Conservation (phyloP, 2,888 invertebrate species). For the Polietes domitor region DNA sequence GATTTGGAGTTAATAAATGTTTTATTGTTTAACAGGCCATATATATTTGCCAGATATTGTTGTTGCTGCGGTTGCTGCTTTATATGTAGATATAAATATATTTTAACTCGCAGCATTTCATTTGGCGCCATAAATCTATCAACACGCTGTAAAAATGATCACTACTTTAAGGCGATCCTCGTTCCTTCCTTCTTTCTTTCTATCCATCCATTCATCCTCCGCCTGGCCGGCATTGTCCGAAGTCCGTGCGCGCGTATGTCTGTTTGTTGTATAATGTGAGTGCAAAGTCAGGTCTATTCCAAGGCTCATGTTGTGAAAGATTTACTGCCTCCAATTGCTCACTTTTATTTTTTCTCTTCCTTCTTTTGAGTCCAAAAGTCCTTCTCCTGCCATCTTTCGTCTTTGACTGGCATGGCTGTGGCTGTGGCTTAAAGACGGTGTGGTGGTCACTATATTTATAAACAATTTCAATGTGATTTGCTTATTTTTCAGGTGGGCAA, state of each 20-base stretch:
- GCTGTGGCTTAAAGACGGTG: background rate
- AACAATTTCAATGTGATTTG: constrained; percentile 31
- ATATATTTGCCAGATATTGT: constrained; percentile 73
- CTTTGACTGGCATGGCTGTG: constrained; percentile 11
- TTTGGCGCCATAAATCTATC: constrained; percentile 80
- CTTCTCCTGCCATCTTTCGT: background rate
- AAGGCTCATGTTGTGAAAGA: constrained; percentile 66
- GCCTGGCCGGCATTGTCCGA: constrained; percentile 63
- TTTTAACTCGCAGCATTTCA: constrained; percentile 73
- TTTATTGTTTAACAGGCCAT: constrained; percentile 69
- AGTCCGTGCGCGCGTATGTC: constrained; percentile 51
- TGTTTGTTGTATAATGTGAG: constrained; percentile 65
- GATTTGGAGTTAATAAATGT: constrained; percentile 65
- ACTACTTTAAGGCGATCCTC: constrained; percentile 71
- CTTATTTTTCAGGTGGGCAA: constrained; percentile 4
- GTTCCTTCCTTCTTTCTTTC: background rate
- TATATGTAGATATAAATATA: constrained; percentile 29
- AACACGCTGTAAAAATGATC: constrained; percentile 70
- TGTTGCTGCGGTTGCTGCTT: constrained; percentile 38
- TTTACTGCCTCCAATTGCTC: constrained; percentile 63
- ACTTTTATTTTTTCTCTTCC: constrained; percentile 35
- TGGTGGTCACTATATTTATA: constrained; percentile 6
- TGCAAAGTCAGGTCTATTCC: constrained; percentile 61
- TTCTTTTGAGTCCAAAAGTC: constrained; percentile 16
- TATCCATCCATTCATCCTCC: background rate